Evolutionary conservation across 2,113 vertebrate genomes (phyloP), one percentile per base, ranked within the genome.

Genomic region (Helogale parvula): DNA sequence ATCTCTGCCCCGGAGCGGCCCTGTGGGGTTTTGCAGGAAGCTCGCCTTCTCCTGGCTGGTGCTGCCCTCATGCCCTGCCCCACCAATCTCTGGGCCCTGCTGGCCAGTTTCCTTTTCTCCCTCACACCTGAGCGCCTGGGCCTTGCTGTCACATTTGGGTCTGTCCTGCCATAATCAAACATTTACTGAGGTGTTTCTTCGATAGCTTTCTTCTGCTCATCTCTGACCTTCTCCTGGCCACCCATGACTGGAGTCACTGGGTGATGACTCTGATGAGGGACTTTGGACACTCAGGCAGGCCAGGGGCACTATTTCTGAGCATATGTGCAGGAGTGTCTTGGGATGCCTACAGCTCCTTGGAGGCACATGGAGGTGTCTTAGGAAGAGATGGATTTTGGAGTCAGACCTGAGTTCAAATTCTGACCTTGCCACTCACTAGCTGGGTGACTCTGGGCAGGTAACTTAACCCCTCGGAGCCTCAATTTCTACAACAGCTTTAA

Each of bases 11-110:
- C 0, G 3, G 33, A 89, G 89, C 82, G 27, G 93, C 60, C 80
- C 96, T 84, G 79, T 3, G n/a, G 94, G 91, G 35, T 35, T 95
- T 88, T n/a, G n/a, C 63, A 35, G 50, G 63, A 41, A 72, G 33
- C 31, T 35, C 54, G 35, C 50, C 29, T 11, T 31, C 29, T 15
- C 38, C 60, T 19, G 69, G 68, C 14, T 2, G 25, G 27, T 72
- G 88, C n/a, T 86, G 54, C 82, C 38, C 54, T 83, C 47, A 16
- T 4, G 35, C 71, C 13, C n/a, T 79, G 57, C 10, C 35, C 41
- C 27, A 7, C 41, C 77, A 45, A 13, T 27, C 60, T 54, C 88
- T 21, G n/a, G 60, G 65, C 35, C 27, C 19, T 12, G 7, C n/a
- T 13, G 69, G 88, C 31, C 52, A 10, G 14, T 10, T 52, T 80